Evolutionary conservation across 2,888 invertebrate species (phyloP).

Genomic region (Ormyrus rosae): DNA sequence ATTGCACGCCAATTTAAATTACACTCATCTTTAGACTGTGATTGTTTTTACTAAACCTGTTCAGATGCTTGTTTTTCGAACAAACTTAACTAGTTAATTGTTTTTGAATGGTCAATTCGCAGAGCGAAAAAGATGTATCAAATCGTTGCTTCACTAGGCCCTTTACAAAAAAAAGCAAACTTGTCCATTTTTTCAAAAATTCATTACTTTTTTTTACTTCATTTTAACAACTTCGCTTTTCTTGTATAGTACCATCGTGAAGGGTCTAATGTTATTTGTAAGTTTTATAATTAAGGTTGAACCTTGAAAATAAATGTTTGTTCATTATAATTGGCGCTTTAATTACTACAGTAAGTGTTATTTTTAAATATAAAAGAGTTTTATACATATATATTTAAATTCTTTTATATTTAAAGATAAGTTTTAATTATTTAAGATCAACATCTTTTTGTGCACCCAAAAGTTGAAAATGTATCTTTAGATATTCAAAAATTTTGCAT

Average conservation of each 20-base stretch:
- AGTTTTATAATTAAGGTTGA: conserved; percentile 54
- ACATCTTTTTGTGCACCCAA: too few relatives aligned
- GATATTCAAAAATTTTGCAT: too few relatives aligned
- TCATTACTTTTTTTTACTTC: conserved; percentile 41
- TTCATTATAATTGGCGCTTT: conserved; percentile 46
- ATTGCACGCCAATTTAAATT: conserved; percentile 63
- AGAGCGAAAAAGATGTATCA: conserved; percentile 56
- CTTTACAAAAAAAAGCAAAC: conserved; percentile 43
- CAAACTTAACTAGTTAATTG: conserved; percentile 54
- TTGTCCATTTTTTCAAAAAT: conserved; percentile 8
- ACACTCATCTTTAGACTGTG: conserved; percentile 73
- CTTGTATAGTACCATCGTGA: conserved; percentile 45
- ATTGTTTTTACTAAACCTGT: conserved; percentile 61
- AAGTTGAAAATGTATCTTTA: too few relatives aligned
- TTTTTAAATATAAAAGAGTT: too few relatives aligned
- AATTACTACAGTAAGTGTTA: conserved; percentile 36
- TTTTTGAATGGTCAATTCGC: conserved; percentile 54
- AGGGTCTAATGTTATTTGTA: conserved; percentile 54
- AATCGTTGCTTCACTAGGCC: conserved; percentile 52
- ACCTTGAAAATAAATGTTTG: conserved; percentile 54
- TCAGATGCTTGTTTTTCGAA: conserved; percentile 52
- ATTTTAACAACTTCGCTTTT: conserved; percentile 42
- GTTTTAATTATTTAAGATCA: not conserved
- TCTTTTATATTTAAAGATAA: conserved; percentile 52
- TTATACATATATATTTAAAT: conserved; percentile 20